These are phyloP conservation scores for Notoglanidium macrostoma DNA, from an alignment of 2,797 vertebrate genomes.

Conservation along the genomic window DNA sequence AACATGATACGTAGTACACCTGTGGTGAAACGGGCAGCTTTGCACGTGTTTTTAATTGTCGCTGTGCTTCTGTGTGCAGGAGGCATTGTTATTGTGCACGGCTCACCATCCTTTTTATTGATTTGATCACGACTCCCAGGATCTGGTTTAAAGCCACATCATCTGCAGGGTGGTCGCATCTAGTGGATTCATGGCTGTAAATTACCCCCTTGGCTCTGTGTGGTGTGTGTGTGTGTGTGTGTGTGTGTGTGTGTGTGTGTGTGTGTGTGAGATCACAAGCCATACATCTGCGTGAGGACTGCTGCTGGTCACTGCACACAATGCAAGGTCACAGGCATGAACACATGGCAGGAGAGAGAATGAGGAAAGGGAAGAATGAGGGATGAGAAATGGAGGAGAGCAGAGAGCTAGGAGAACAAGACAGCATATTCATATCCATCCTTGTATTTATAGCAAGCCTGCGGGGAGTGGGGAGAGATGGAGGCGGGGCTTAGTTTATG, in stretches of 20 bases:
- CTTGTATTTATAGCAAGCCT: constrained; percentile 81
- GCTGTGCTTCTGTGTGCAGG: neutral
- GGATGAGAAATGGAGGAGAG: constrained; percentile 55
- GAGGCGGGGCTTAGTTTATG: constrained; percentile 70
- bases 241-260: constrained; percentile 7
- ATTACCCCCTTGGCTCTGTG: constrained; percentile 44
- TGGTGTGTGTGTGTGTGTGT: neutral
- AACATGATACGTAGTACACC: neutral
- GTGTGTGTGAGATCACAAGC: constrained; percentile 9
- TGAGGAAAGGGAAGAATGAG: constrained; percentile 36
- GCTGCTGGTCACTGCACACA: constrained; percentile 54
- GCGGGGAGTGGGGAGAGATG: constrained; percentile 70
- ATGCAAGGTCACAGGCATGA: constrained; percentile 77
- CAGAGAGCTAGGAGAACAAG: constrained; percentile 78
- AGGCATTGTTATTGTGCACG: constrained; percentile 32
- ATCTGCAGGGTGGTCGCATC: constrained; percentile 38
- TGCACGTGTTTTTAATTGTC: neutral
- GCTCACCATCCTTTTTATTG: constrained; percentile 26
- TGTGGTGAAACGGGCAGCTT: neutral
- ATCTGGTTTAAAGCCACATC: constrained; percentile 46
- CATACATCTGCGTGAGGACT: constrained; percentile 35
- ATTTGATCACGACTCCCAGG: constrained; percentile 31
- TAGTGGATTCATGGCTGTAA: constrained; percentile 47
- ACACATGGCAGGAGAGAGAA: constrained; percentile 45
- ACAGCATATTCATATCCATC: constrained; percentile 81